Conservation (phyloP, 2,797 vertebrate genomes). For the Molossus alvarezi region DNA sequence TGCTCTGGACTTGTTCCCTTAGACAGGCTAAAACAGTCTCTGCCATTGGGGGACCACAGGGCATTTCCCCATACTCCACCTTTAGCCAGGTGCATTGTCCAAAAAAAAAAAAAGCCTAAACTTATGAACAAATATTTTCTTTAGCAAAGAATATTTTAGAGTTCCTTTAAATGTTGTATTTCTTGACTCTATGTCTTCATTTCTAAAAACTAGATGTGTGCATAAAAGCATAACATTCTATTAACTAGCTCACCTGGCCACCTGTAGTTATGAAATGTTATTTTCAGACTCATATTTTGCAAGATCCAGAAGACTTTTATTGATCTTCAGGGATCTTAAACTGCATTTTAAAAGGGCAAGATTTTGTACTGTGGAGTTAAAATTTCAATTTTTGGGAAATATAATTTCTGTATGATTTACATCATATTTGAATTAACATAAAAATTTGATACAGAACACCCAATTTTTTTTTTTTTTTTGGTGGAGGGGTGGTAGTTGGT, state of each 20-base stretch:
- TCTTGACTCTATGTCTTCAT: background rate
- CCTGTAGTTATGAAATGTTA: conserved; percentile 61
- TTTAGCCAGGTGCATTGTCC: conserved; percentile 15
- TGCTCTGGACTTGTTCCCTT: conserved; percentile 65
- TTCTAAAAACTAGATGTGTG: conserved; percentile 31
- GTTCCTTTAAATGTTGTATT: conserved; percentile 53
- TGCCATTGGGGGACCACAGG: background rate
- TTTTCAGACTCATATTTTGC: conserved; percentile 56
- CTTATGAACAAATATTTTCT: background rate
- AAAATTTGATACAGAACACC: conserved; percentile 53
- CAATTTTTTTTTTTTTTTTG: conserved; percentile 21
- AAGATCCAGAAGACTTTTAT: conserved; percentile 50
- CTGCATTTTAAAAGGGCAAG: conserved; percentile 58
- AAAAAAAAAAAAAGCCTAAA: background rate
- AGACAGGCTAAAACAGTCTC: conserved; percentile 64
- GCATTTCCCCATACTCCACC: conserved; percentile 27
- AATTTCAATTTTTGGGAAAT: conserved; percentile 59
- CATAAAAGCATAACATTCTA: conserved; percentile 57
- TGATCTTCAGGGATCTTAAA: conserved; percentile 46
- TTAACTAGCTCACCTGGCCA: conserved; percentile 45
- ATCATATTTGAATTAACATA: conserved; percentile 61
- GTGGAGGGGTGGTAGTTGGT: background rate
- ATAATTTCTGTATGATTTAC: conserved; percentile 34
- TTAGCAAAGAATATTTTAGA: conserved; percentile 61
- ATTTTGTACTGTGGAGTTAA: conserved; percentile 56